These are phyloP conservation scores for Lutraria lutraria DNA, from an alignment of 2,888 invertebrate species.

Conservation along the genomic window DNA sequence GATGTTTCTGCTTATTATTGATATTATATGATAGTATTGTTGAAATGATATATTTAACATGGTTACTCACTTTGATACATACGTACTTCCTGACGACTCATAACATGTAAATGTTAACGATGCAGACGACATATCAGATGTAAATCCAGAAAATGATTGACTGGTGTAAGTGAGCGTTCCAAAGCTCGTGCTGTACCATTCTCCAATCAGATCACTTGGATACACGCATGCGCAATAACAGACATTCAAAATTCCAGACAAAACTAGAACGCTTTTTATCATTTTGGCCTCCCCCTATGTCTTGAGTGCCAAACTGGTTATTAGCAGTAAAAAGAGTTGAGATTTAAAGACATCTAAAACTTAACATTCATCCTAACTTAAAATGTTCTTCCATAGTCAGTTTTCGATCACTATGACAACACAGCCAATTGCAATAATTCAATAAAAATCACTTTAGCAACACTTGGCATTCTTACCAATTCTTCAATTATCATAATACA, in stretches of 20 bases:
- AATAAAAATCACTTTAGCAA: not conserved
- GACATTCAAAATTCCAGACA: not conserved
- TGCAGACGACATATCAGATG: constrained; percentile 49
- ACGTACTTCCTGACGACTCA: constrained; percentile 57
- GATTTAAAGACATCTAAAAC: not conserved
- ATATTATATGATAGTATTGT: too few species aligned
- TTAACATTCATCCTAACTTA: not conserved
- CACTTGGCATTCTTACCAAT: not conserved
- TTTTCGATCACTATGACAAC: not conserved
- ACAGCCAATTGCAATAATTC: not conserved
- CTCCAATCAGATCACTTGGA: constrained; percentile 73
- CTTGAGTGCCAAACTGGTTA: not conserved
- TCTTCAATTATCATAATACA: not conserved
- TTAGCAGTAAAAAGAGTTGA: not conserved
- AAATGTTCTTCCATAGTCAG: not conserved
- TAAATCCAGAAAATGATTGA: constrained; percentile 66
- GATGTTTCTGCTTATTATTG: too few species aligned
- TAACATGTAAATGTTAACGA: constrained; percentile 67
- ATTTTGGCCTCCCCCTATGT: not conserved
- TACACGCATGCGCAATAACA: constrained; percentile 67
- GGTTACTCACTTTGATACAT: constrained; percentile 67
- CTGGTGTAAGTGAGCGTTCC: constrained; percentile 70
- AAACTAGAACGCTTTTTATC: not conserved
- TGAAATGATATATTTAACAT: not conserved
- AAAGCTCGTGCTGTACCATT: constrained; percentile 75